Conservation (phyloP, 2,888 invertebrate genomes). For the Papilio gigon region DNA sequence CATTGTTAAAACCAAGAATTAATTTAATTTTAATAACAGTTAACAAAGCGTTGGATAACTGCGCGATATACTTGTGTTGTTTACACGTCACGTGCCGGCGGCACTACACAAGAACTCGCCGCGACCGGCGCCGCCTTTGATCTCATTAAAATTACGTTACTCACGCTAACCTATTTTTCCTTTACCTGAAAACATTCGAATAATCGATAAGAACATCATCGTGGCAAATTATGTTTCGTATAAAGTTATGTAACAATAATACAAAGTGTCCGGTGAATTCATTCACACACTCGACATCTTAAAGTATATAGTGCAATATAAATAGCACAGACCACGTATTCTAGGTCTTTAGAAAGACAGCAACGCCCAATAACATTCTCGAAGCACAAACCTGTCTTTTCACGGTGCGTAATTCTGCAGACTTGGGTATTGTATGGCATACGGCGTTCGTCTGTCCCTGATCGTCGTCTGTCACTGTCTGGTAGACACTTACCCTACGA, state of each 20-base stretch:
- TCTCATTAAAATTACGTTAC: slow-evolving; percentile 38
- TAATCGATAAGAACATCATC: slow-evolving; percentile 32
- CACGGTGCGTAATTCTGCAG: not conserved
- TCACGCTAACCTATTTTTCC: slow-evolving; percentile 33
- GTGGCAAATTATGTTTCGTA: not conserved
- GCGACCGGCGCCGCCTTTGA: slow-evolving; percentile 36
- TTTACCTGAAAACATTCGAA: slow-evolving; percentile 24
- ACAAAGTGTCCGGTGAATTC: not conserved
- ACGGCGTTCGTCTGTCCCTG: not conserved
- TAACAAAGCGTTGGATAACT: slow-evolving; percentile 13
- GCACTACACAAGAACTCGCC: slow-evolving; percentile 25
- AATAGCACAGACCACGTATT: too few relatives aligned
- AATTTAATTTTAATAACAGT: slow-evolving; percentile 1
- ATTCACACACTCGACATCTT: too few relatives aligned
- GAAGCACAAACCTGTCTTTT: not conserved
- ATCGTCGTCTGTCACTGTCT: not conserved
- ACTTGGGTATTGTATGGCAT: not conserved
- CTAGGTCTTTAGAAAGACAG: too few relatives aligned
- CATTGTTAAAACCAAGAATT: not conserved
- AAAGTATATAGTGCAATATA: too few relatives aligned
- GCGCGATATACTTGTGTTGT: slow-evolving; percentile 27
- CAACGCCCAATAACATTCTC: not conserved
- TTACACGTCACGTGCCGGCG: slow-evolving; percentile 23
- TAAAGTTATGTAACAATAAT: not conserved
- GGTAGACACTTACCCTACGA: too few relatives aligned